Evolutionary conservation across 2,888 invertebrate species (phyloP).

Genomic region (Flexamia atlantica): DNA sequence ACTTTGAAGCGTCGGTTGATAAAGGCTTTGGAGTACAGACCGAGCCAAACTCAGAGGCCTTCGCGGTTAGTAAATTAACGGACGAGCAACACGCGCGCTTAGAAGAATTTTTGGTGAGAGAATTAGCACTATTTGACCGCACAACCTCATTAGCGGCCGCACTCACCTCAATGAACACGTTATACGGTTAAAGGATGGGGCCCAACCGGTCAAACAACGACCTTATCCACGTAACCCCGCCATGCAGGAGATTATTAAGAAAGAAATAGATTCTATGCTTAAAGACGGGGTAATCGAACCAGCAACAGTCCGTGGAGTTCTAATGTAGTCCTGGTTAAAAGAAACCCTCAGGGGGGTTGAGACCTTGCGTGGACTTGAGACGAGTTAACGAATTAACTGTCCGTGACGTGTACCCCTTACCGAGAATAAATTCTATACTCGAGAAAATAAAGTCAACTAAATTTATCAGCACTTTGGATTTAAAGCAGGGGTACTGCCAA

Average conservation of each 20-base stretch:
- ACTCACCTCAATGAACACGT: conserved; percentile 1
- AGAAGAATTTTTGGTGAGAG: background rate
- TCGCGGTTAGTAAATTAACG: background rate
- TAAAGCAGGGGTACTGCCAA: conserved; percentile 67
- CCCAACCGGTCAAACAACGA: conserved; percentile 17
- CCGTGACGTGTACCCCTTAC: conserved; percentile 67
- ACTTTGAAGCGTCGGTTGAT: background rate
- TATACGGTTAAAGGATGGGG: conserved; percentile 18
- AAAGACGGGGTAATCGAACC: conserved; percentile 68
- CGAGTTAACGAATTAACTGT: conserved; percentile 64
- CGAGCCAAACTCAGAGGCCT: background rate
- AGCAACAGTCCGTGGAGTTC: conserved; percentile 69
- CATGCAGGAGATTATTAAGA: conserved; percentile 64
- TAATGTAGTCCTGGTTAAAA: conserved; percentile 68
- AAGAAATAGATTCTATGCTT: conserved; percentile 69
- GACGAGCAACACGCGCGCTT: background rate
- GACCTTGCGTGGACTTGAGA: conserved; percentile 66
- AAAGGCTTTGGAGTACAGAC: background rate
- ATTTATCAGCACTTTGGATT: conserved; percentile 66
- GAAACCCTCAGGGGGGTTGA: conserved; percentile 65
- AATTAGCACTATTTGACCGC: background rate
- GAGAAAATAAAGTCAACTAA: conserved; percentile 64
- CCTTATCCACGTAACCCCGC: conserved; percentile 22
- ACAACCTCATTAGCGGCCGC: background rate
- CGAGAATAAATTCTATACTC: conserved; percentile 63